Base-by-base conservation (phyloP, 2,888 invertebrate genomes). In the Acanthococcus lagerstroemiae region DNA sequence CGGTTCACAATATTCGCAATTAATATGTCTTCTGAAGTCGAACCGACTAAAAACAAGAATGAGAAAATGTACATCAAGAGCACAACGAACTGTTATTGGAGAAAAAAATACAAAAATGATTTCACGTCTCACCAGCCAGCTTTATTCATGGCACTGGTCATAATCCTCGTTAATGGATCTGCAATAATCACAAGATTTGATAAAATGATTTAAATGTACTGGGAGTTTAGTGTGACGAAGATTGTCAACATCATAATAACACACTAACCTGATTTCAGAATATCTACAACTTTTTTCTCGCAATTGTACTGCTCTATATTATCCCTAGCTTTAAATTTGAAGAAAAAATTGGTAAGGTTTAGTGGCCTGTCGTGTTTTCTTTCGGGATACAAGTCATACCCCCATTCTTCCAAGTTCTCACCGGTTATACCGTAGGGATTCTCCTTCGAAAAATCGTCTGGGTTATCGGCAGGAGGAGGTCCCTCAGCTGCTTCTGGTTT, bases 1-100 rank as follows among this genome's bases (percentile, higher is more conserved):
- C 12, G 81, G 77, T 73, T 87, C 85, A 77, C 96, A 96, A 21
- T 87, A 84, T 80, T 96, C 96, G 79, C 95, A 96, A 0, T 90
- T 86, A 70, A 95, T 85, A 74, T 96, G 95, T 67, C 95, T 82
- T 48, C 88, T 78, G 25, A 94, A 81, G 74, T 95, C 89, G 67
- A 95, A 78, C 27, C 86, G 83, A 76, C 91, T 88, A 77, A 46
- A 82, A 82, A 69, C 71, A 70, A 27, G 26, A 19, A 19, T 2
- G 21, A 9, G n/a, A n/a, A n/a, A n/a, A n/a, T n/a, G n/a, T n/a
- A n/a, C 22, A 26, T 27, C 7, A 22, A 22, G 4, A 15, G 7
- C n/a, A 26, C n/a, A 19, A 3, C n/a, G 12, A 50, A 22, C n/a
- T 21, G 30, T 9, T 27, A 22, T 45, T 17, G 6, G 5, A 46